A percentile compares a stretch with the other conserved stretches of the same genome.
phyloP scores from a whole-genome alignment of 2,797 vertebrate genomes.

The Pteronotus mesoamericanus region DNA sequence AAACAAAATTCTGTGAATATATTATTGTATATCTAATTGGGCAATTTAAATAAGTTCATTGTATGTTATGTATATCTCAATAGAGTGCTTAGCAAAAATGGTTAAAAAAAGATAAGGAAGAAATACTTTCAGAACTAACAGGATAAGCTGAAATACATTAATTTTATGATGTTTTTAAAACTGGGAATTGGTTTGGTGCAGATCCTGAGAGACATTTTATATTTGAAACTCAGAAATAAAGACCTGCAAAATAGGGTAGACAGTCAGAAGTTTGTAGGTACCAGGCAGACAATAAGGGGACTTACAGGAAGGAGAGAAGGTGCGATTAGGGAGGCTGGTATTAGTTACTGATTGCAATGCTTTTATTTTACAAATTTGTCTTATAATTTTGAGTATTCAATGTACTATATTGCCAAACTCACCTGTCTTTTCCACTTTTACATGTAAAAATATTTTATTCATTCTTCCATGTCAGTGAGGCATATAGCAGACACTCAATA shows the following conservation, averaged over 20 bases:
- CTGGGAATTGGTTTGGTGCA: background rate
- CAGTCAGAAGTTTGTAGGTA: background rate
- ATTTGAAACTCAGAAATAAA: background rate
- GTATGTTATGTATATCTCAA: background rate
- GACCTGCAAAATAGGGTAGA: accelerated
- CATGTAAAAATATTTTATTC: background rate
- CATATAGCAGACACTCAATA: background rate
- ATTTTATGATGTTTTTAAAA: background rate
- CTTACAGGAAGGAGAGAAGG: background rate
- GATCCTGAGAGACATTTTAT: background rate
- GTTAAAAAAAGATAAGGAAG: background rate
- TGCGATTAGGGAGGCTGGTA: too few species aligned
- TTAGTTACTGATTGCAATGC: background rate
- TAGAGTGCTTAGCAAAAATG: background rate
- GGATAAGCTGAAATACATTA: background rate
- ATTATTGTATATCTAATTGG: background rate
- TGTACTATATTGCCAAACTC: background rate
- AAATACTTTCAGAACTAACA: background rate
- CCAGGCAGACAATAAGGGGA: background rate
- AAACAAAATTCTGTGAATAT: background rate
- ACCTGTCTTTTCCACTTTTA: background rate
- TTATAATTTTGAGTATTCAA: background rate
- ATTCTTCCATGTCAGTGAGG: background rate
- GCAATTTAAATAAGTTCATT: background rate
- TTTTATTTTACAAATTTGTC: background rate